A percentile compares a stretch with the other conserved stretches of the same genome.
These are phyloP conservation scores for Cassiopea andromeda DNA, from an alignment of 30 jellyfish, hydroid and myxozoan genomes.

Conservation along the genomic window DNA sequence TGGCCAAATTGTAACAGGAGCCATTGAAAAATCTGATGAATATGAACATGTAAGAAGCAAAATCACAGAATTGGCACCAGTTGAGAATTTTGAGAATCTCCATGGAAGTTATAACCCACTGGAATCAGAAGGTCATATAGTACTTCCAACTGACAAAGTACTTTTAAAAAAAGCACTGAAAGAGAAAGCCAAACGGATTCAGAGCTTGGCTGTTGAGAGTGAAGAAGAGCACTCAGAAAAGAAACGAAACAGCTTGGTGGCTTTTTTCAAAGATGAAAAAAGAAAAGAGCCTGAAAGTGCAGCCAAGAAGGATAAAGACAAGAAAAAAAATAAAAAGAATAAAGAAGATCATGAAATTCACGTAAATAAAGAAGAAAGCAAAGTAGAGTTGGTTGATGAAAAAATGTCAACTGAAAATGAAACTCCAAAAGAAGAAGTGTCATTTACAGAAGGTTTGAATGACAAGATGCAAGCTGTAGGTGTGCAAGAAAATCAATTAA, in stretches of 20 bases:
- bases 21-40: slow-evolving; percentile 33
- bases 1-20: slow-evolving; percentile 23
- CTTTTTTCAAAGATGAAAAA: slow-evolving; percentile 51
- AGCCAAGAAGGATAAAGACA: slow-evolving; percentile 19
- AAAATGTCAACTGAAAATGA: background rate
- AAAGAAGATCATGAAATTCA: background rate
- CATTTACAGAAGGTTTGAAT: background rate
- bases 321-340: slow-evolving; percentile 7
- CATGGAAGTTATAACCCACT: slow-evolving; percentile 28
- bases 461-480: slow-evolving; percentile 2
- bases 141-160: slow-evolving; percentile 36
- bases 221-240: slow-evolving; percentile 45
- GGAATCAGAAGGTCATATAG: slow-evolving; percentile 8
- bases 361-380: slow-evolving; percentile 2
- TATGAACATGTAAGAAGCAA: background rate
- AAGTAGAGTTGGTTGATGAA: background rate
- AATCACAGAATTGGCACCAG: slow-evolving; percentile 29
- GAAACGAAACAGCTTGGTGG: slow-evolving; percentile 33
- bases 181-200: slow-evolving; percentile 18
- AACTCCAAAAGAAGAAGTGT: background rate
- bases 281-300: background rate
- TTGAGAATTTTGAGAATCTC: slow-evolving; percentile 36
- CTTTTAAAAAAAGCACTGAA: slow-evolving; percentile 27
- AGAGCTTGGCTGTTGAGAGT: slow-evolving; percentile 21
- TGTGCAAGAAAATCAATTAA: background rate